Evolutionary conservation across 2,113 vertebrate genomes (phyloP).

Genomic region (Oryzias melastigma): DNA sequence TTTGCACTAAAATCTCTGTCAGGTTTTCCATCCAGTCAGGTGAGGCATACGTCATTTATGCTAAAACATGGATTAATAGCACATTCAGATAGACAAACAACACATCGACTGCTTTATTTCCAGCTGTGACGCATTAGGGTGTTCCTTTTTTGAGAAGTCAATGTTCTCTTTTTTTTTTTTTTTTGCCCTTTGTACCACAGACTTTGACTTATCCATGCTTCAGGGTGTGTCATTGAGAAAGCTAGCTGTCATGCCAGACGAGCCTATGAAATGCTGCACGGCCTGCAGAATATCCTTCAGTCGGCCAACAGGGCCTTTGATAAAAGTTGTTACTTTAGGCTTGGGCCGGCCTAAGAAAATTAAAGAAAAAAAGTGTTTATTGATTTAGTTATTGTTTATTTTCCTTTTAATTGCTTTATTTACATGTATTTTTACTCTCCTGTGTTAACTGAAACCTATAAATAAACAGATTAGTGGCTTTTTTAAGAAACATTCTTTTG

Average conservation of each 20-base stretch:
- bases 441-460: no score
- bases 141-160: constrained; percentile 8
- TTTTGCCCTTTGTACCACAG: neutral
- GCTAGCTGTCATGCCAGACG: constrained; percentile 14
- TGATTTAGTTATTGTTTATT: no score
- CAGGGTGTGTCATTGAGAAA: constrained; percentile 15
- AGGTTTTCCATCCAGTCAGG: constrained; percentile 42
- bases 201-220: neutral
- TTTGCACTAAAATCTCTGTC: constrained; percentile 26
- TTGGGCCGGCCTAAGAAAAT: no score
- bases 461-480: no score
- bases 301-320: neutral
- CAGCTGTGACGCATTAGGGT: constrained; percentile 6
- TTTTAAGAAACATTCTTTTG: no score
- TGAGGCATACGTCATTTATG: constrained; percentile 24
- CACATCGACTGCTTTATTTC: constrained; percentile 11
- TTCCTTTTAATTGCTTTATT: no score
- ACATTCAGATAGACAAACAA: constrained; percentile 32
- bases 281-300: neutral
- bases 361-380: no score
- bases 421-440: no score
- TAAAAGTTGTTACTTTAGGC: no score
- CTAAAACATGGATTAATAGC: constrained; percentile 13
- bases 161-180: constrained; percentile 3
- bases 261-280: constrained; percentile 8